Percentiles rank a stretch among this genome's conserved stretches.
Evolutionary conservation across 1,140 invertebrate genomes (phyloP).

Genomic region (Proctacanthus coquilletti): DNA sequence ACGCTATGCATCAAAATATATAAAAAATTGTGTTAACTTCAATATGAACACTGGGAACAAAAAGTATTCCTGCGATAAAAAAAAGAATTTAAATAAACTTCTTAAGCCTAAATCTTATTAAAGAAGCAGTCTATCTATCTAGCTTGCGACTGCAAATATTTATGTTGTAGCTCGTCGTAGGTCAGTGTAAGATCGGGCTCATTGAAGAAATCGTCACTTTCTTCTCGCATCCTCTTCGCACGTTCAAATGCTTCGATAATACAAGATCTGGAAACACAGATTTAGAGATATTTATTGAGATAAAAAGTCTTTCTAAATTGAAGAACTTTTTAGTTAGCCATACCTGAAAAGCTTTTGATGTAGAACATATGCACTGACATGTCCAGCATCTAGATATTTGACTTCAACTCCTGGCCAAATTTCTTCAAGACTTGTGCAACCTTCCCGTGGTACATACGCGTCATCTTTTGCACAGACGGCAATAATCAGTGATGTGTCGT

Average conservation of each 20-base stretch:
- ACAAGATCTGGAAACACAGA: slow-evolving; percentile 35
- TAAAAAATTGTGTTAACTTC: too few relatives aligned
- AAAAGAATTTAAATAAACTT: too few relatives aligned
- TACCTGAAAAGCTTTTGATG: slow-evolving; percentile 79
- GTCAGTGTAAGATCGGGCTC: slow-evolving; percentile 11
- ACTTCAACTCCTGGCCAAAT: slow-evolving; percentile 87
- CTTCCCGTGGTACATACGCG: slow-evolving; percentile 80
- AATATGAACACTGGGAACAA: too few relatives aligned
- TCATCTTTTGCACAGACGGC: slow-evolving; percentile 76
- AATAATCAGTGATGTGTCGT: slow-evolving; percentile 73
- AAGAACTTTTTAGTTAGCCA: slow-evolving; percentile 6
- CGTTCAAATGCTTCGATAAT: slow-evolving; percentile 45
- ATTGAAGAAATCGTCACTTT: slow-evolving; percentile 2
- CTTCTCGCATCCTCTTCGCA: slow-evolving; percentile 35
- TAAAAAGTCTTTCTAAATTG: not conserved
- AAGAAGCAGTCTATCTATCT: too few relatives aligned
- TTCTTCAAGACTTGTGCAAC: slow-evolving; percentile 62
- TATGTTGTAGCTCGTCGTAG: slow-evolving; percentile 14
- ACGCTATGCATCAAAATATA: too few relatives aligned
- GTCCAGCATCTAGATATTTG: slow-evolving; percentile 74
- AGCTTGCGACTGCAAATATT: slow-evolving; percentile 9
- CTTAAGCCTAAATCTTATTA: too few relatives aligned
- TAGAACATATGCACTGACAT: slow-evolving; percentile 78
- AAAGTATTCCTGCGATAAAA: too few relatives aligned
- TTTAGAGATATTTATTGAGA: slow-evolving; percentile 1